These are phyloP conservation scores for Neostethus bicornis DNA, from an alignment of 2,797 vertebrate genomes.

Conservation along the genomic window DNA sequence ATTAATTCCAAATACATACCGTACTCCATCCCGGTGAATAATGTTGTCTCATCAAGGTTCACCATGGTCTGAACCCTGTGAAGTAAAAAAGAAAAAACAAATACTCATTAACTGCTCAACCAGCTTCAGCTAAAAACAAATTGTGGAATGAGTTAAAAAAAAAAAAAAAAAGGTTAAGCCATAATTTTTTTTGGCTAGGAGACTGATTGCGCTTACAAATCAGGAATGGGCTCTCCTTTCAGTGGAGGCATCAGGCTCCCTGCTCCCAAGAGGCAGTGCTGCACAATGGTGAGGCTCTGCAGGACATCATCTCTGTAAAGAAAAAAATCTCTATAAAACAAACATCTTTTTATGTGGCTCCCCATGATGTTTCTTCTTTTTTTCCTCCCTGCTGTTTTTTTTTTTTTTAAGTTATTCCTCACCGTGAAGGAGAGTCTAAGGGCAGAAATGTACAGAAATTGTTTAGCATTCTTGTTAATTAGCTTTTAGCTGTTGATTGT, in stretches of 20 bases:
- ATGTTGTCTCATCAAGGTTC: conserved; percentile 89
- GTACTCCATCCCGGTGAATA: conserved; percentile 91
- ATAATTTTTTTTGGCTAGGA: neutral
- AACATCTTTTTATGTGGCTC: no score
- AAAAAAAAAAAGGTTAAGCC: neutral
- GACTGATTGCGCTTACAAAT: conserved; percentile 83
- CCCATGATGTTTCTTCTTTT: no score
- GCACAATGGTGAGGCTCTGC: conserved; percentile 91
- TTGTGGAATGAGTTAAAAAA: neutral
- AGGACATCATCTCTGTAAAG: conserved; percentile 91
- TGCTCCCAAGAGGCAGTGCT: conserved; percentile 95
- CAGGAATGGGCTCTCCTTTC: conserved; percentile 88
- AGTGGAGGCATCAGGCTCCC: conserved; percentile 90
- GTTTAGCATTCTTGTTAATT: no score
- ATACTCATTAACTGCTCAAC: neutral
- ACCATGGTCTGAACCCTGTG: conserved; percentile 91
- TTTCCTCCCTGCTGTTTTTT: no score
- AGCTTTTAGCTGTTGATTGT: no score
- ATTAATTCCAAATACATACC: conserved; percentile 70
- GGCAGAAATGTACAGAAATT: no score
- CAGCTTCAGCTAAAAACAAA: neutral
- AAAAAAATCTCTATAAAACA: no score
- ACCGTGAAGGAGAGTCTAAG: no score
- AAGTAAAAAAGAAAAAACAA: conserved; percentile 12
- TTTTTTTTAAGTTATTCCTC: no score